These are phyloP conservation scores for Ametastegia equiseti DNA, from an alignment of 2,888 invertebrate genomes.

Conservation along the genomic window DNA sequence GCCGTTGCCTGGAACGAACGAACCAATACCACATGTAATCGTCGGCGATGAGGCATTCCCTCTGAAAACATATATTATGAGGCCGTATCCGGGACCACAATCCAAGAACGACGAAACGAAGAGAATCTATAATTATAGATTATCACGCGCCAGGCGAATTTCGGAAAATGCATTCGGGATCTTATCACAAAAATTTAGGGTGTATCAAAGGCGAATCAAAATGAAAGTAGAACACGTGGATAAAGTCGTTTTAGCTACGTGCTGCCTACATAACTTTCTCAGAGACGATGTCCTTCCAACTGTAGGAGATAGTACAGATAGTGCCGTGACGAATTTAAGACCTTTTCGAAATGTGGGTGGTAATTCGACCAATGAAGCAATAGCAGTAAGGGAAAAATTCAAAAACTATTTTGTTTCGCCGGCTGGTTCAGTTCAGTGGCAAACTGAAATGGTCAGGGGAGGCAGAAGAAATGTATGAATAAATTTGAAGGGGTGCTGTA, in stretches of 20 bases:
- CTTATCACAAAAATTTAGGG: constrained; percentile 2
- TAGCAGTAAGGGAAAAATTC: constrained; percentile 8
- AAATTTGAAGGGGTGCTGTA: too few relatives aligned
- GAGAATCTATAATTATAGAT: constrained; percentile 8
- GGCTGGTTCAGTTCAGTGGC: constrained; percentile 11
- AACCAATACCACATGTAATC: constrained; percentile 59
- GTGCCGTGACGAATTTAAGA: neutral
- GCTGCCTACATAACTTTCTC: constrained; percentile 24
- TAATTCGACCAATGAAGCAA: neutral
- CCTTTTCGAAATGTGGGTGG: neutral
- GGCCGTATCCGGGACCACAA: constrained; percentile 15
- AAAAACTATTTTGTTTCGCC: neutral
- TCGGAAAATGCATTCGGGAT: constrained; percentile 36
- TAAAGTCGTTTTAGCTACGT: constrained; percentile 25
- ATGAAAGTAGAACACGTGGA: constrained; percentile 6
- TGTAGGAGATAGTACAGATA: neutral
- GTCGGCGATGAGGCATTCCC: constrained; percentile 63
- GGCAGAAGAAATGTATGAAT: neutral
- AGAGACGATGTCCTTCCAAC: neutral
- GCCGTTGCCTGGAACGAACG: constrained; percentile 58
- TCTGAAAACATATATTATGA: constrained; percentile 40
- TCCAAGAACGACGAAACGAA: neutral
- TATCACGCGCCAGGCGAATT: constrained; percentile 7
- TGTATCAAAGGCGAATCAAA: constrained; percentile 30
- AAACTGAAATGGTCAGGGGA: neutral